These are phyloP conservation scores for Dendrolimus pini DNA, from an alignment of 2,888 invertebrate genomes.

Conservation along the genomic window DNA sequence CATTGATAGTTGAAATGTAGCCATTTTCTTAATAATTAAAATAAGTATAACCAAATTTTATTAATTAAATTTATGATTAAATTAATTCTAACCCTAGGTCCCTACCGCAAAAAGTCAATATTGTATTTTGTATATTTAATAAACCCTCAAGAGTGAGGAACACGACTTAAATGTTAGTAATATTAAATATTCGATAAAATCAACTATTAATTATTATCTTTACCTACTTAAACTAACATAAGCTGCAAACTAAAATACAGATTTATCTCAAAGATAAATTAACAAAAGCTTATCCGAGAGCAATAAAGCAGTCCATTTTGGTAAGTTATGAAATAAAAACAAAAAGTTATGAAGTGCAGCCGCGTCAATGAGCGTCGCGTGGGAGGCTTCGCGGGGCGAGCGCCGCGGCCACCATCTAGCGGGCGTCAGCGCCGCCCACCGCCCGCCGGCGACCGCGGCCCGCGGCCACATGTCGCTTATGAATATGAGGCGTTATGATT, in stretches of 20 bases:
- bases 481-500: conserved; percentile 78
- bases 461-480: conserved; percentile 68
- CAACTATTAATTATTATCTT: too few relatives aligned
- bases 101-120: too few relatives aligned
- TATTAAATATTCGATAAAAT: too few relatives aligned
- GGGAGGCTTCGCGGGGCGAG: conserved; percentile 68
- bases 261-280: conserved; percentile 18
- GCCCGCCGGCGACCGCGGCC: conserved; percentile 30
- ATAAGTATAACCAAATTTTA: too few relatives aligned
- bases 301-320: conserved; percentile 22
- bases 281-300: conserved; percentile 22
- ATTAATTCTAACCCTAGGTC: too few relatives aligned
- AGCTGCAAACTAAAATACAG: conserved; percentile 1
- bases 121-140: too few relatives aligned
- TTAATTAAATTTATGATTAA: too few relatives aligned
- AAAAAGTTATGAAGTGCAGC: conserved; percentile 65
- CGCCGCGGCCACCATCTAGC: conserved; percentile 67
- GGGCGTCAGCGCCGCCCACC: conserved; percentile 64
- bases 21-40: too few relatives aligned
- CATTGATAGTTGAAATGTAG: too few relatives aligned
- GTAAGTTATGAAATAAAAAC: conserved; percentile 44
- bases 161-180: too few relatives aligned
- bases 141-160: too few relatives aligned
- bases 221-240: too few relatives aligned
- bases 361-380: conserved; percentile 65